These are phyloP conservation scores for Excalfactoria chinensis DNA, from an alignment of 2,113 vertebrate species.

Conservation along the genomic window DNA sequence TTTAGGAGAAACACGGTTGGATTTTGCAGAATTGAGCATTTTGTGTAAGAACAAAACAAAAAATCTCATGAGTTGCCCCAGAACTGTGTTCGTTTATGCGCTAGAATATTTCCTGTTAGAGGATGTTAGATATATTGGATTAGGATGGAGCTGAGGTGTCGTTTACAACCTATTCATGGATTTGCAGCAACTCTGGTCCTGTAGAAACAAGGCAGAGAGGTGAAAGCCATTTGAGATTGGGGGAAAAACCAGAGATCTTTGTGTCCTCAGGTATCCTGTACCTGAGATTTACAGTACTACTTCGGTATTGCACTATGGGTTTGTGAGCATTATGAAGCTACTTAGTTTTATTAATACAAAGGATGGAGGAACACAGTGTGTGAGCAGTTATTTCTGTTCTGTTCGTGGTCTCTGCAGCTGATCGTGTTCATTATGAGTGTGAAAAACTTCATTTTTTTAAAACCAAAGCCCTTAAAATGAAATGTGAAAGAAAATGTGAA, in stretches of 20 bases:
- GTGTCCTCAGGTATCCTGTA: neutral
- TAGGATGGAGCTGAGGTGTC: neutral
- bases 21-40: constrained; percentile 42
- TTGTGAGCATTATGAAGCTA: neutral
- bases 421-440: neutral
- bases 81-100: neutral
- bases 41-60: neutral
- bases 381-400: neutral
- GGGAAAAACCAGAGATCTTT: neutral
- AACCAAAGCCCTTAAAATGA: neutral
- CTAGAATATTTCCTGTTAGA: neutral
- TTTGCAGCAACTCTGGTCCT: neutral
- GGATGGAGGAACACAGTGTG: neutral
- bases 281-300: neutral
- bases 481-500: neutral
- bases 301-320: neutral
- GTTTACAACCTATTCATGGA: neutral
- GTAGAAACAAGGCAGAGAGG: neutral
- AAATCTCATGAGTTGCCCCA: neutral
- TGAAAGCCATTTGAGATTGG: neutral
- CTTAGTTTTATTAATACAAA: neutral
- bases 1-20: neutral
- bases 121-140: neutral
- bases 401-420: neutral
- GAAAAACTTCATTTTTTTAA: neutral